These are phyloP conservation scores for Manacus vitellinus DNA, from an alignment of 2,113 vertebrate species.

Conservation along the genomic window DNA sequence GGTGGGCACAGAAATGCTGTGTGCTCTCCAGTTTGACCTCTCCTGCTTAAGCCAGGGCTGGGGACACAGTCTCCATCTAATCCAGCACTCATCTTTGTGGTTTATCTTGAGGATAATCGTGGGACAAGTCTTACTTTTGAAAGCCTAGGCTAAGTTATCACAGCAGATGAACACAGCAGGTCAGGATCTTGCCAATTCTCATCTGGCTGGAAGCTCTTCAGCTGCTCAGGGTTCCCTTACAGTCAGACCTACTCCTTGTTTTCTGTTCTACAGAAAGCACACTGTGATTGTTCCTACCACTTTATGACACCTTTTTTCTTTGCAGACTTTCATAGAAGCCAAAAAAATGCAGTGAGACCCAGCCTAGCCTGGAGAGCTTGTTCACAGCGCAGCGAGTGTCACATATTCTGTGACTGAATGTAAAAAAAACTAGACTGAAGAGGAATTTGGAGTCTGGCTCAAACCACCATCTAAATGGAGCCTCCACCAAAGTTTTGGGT, in stretches of 20 bases:
- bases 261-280: background rate
- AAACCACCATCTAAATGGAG: background rate
- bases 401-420: background rate
- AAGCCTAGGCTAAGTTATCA: background rate
- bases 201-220: background rate
- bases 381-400: background rate
- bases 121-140: background rate
- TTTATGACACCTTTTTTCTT: background rate
- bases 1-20: background rate
- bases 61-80: background rate
- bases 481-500: background rate
- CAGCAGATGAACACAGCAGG: fast-evolving
- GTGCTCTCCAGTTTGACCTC: background rate
- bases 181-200: background rate
- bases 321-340: background rate
- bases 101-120: background rate
- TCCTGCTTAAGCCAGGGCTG: background rate
- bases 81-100: background rate
- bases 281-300: background rate
- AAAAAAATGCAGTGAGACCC: background rate
- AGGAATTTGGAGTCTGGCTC: background rate
- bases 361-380: background rate
- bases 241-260: background rate
- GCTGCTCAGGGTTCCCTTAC: background rate
- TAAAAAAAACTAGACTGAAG: background rate